Evolutionary conservation across 2,888 invertebrate species (phyloP).

Genomic region (Heliconius aoede): DNA sequence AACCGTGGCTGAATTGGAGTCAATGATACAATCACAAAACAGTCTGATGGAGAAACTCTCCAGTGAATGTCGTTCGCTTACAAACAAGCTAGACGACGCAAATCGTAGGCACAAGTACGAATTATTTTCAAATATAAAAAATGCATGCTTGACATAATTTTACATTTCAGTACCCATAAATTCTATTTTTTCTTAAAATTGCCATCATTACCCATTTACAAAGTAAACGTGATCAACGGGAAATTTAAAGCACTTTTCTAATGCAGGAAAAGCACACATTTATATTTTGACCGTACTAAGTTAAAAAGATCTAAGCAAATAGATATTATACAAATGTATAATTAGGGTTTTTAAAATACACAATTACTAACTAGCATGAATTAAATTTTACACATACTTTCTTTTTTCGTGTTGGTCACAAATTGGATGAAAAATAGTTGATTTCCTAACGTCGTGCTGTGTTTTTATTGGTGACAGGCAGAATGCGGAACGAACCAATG

Average conservation of each 20-base stretch:
- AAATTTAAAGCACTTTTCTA: slow-evolving; percentile 6
- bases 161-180: slow-evolving; percentile 42
- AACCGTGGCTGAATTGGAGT: slow-evolving; percentile 94
- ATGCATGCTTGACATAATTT: slow-evolving; percentile 62
- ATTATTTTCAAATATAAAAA: slow-evolving; percentile 66
- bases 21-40: slow-evolving; percentile 95
- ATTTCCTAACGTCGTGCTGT: slow-evolving; percentile 81
- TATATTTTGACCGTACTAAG: background rate
- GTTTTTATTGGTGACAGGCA: slow-evolving; percentile 84
- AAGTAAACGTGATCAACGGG: slow-evolving; percentile 40
- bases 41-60: slow-evolving; percentile 96
- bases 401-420: slow-evolving; percentile 44
- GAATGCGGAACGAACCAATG: slow-evolving; percentile 83
- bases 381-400: background rate
- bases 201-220: slow-evolving; percentile 71
- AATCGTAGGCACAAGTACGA: slow-evolving; percentile 94
- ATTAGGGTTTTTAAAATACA: background rate
- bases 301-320: background rate
- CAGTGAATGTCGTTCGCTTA: slow-evolving; percentile 93
- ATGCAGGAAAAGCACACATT: background rate
- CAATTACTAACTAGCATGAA: background rate
- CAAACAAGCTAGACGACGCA: slow-evolving; percentile 94
- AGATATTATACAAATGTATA: background rate
- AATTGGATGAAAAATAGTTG: slow-evolving; percentile 37
- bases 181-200: slow-evolving; percentile 49